Conservation (phyloP, 2,797 vertebrate species). For the Rhyacichthys aspro region DNA sequence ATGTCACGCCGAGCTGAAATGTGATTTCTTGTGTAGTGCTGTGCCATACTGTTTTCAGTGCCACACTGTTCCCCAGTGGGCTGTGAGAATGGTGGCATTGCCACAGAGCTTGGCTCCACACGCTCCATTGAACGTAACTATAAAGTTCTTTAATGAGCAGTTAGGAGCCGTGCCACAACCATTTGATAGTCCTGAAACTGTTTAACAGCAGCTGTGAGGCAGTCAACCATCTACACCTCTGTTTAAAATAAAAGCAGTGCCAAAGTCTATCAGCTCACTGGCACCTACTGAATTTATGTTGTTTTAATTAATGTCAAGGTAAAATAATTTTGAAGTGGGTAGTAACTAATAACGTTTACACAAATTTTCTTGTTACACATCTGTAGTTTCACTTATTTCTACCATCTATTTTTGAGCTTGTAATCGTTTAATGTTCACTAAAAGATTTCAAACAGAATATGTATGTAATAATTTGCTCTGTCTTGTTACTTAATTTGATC, state of each 20-base stretch:
- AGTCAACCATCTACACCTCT: constrained; percentile 22
- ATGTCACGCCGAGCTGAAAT: constrained; percentile 35
- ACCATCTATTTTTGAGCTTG: too few species aligned
- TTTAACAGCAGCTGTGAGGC: constrained; percentile 41
- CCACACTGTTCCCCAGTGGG: constrained; percentile 9
- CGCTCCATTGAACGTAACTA: constrained; percentile 39
- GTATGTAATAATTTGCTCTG: too few species aligned
- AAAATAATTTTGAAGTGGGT: too few species aligned
- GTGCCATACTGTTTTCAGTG: constrained; percentile 20
- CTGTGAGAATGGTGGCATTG: constrained; percentile 10
- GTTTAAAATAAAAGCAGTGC: constrained; percentile 15
- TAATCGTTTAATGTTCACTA: too few species aligned
- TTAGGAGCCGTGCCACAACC: constrained; percentile 44
- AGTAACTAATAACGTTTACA: too few species aligned
- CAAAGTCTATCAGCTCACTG: constrained; percentile 5
- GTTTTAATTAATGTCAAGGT: too few species aligned
- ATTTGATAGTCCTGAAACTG: constrained; percentile 38
- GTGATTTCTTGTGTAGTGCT: constrained; percentile 21
- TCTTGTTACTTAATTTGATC: too few species aligned
- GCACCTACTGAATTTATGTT: too few species aligned
- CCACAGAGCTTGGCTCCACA: constrained; percentile 38
- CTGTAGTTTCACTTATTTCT: too few species aligned
- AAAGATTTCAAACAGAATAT: too few species aligned
- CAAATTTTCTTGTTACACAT: too few species aligned
- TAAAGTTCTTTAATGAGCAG: constrained; percentile 59